A percentile compares a stretch with the other conserved stretches of the same genome.
phyloP scores from a whole-genome alignment of 2,113 vertebrate species.

The Urocitellus parryii region DNA sequence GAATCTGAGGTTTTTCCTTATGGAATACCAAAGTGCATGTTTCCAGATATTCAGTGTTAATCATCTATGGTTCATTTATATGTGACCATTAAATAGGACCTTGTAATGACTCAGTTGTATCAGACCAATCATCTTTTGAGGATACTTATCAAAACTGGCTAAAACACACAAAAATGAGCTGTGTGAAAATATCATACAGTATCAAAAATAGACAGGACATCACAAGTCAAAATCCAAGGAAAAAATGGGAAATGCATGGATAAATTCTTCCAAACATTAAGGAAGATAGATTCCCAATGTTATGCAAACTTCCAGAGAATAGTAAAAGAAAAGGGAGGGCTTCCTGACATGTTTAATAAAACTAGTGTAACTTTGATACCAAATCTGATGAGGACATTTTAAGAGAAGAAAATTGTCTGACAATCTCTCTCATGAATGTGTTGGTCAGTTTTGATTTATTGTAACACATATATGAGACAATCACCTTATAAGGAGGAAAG shows the following conservation, averaged over 20 bases:
- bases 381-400: neutral
- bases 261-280: neutral
- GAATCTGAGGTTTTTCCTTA: neutral
- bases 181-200: neutral
- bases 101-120: neutral
- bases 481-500: neutral
- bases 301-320: neutral
- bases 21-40: neutral
- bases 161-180: neutral
- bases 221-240: neutral
- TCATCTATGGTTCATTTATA: neutral
- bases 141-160: neutral
- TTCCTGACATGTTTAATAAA: neutral
- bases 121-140: neutral
- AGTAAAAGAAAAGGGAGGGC: neutral
- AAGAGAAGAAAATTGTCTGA: neutral
- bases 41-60: neutral
- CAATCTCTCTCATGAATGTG: neutral
- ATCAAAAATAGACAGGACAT: neutral
- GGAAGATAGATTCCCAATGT: neutral
- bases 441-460: neutral
- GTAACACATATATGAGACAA: neutral
- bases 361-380: neutral
- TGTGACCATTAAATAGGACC: neutral
- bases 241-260: neutral